Evolutionary conservation across 2,888 invertebrate species (phyloP), one percentile per base, ranked within the genome.

Genomic region (Pheosia tremula): DNA sequence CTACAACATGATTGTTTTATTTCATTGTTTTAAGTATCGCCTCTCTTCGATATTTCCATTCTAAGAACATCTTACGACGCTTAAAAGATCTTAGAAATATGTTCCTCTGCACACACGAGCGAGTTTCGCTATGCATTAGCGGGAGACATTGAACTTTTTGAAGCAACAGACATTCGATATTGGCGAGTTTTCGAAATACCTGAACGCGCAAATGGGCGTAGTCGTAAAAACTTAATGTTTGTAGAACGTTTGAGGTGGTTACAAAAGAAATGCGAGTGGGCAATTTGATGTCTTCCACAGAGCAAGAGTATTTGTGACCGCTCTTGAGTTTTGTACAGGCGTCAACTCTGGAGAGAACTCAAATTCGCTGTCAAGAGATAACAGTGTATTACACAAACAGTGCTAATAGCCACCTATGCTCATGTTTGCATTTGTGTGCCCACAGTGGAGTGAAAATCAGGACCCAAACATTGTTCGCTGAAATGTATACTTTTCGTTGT

Each of bases 81-180:
- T 74, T 71, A 61, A 63, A 64, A 74, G 56, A 58, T 66, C 68
- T 70, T 68, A 67, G 68, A 74, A 72, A 68, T 53, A 37, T 53
- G 53, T 53, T 53, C 37, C 37, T 53, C 53, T 37, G 53, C 53
- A 71, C 62, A 68, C 57, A 62, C 60, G 45, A 24, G 63, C 37
- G 37, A 50, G 58, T 66, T 74, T 74, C 71, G 74, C 66, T 62
- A 71, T 66, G 62, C 65, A 38, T 53, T 57, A 24, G 54, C 24
- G n/a, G n/a, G 57, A 67, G 61, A 64, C 64, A 67, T 64, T 74
- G 61, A 62, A 64, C 60, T 67, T 64, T 72, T 58, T 56, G 52
- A 56, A 56, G 45, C 45, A 53, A 53, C 53, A 37, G 61, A 61
- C 62, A 67, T 57, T 52, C 55, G 56, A 62, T 61, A 59, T 13